Evolutionary conservation across 2,113 vertebrate species (phyloP), one percentile per base, ranked within the genome.

Genomic region (Ursus arctos): DNA sequence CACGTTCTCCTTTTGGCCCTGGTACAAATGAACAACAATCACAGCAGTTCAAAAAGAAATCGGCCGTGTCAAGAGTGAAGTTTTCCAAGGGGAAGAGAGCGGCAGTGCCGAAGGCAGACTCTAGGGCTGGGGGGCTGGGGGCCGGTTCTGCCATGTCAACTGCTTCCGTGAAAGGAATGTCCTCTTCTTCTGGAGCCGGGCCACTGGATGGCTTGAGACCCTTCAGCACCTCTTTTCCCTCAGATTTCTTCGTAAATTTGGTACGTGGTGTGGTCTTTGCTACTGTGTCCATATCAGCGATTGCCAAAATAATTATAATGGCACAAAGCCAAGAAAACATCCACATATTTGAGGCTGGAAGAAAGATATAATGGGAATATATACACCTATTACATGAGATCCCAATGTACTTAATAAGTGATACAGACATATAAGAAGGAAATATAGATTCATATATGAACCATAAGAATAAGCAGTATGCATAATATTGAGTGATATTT

Each of bases 1-100:
- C 99, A 0, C 98, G 99, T n/a, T 98, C 98, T 51, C 99, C 99
- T 86, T 97, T 99, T 53, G 99, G 99, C 1, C 99, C 99, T 21
- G 67, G 80, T 11, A 98, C 85, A 4, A 99, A 98, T 0, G 99
- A 99, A 97, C 99, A 99, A 98, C 99, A 99, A 71, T 99, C 99
- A 71, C 99, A 99, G 98, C 99, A 99, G 97, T 99, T 99, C 98
- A 99, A 99, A 98, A 99, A 99, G 98, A 99, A 99, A 95, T 99
- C 99, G 0, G 98, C 99, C 0, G 99, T 98, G 96, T 99, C 99
- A 6, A 99, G 97, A 0, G 99, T 99, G 98, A 99, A 99, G 92
- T 99, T 99, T 71, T 99, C 99, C 13, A 94, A 98, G 28, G 99
- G 99, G 69, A 99, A 97, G 18, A 98, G 95, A 0, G 99, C 99